Percentiles rank a stretch among this genome's conserved stretches.
Conservation (phyloP, 2,888 invertebrate species). For the Tribolium freemani region DNA sequence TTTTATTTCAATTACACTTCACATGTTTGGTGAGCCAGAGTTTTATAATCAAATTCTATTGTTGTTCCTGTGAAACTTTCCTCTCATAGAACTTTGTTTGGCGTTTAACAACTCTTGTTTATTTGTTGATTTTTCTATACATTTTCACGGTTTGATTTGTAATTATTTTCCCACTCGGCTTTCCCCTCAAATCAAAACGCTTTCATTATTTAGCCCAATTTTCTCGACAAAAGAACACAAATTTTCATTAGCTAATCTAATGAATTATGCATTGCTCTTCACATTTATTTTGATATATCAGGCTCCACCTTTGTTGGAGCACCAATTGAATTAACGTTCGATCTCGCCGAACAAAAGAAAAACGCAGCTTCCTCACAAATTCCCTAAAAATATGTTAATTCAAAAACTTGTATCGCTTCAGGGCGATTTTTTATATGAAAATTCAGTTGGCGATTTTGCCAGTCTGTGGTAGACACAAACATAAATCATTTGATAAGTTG, state of each 20-base stretch:
- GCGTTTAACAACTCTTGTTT: neutral
- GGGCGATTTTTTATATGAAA: neutral
- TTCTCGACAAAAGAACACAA: neutral
- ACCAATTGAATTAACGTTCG: slow-evolving; percentile 11
- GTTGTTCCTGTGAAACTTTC: neutral
- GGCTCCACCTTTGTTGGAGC: slow-evolving; percentile 1
- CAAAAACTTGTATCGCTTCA: neutral
- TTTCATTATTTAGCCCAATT: neutral
- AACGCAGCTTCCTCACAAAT: neutral
- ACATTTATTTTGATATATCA: slow-evolving; percentile 11
- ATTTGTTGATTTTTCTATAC: neutral
- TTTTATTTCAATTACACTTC: neutral
- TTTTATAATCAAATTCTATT: neutral
- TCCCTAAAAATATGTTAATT: neutral
- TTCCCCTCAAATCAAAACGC: neutral
- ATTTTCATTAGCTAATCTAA: slow-evolving; percentile 15
- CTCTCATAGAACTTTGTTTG: neutral
- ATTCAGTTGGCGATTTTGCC: slow-evolving; percentile 7
- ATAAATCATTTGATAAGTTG: slow-evolving; percentile 33
- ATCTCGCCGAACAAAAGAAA: slow-evolving; percentile 2
- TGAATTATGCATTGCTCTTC: slow-evolving; percentile 18
- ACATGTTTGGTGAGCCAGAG: neutral
- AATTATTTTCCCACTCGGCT: neutral
- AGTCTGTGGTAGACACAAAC: slow-evolving; percentile 18
- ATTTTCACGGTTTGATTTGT: neutral